Percentiles rank a stretch among this genome's conserved stretches.
Evolutionary conservation across 35 echinoderm and acorn worm species (phyloP).

Genomic region (Hemicentrotus pulcherrimus): DNA sequence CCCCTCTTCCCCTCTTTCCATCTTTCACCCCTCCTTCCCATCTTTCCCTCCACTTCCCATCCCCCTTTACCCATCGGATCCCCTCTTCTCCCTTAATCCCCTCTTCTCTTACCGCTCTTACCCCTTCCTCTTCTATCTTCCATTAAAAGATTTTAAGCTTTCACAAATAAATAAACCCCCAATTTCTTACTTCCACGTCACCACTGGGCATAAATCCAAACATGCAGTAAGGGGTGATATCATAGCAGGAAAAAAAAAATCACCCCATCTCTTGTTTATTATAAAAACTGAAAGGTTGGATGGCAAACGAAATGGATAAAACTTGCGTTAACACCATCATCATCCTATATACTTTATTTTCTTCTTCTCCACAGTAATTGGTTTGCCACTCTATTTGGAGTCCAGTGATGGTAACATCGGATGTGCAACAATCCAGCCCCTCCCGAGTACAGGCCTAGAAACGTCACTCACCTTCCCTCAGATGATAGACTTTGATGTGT

Average conservation of each 20-base stretch:
- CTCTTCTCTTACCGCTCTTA: no score
- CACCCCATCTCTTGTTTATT: not conserved
- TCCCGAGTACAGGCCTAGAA: not conserved
- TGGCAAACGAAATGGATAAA: no score
- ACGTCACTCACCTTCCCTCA: slow-evolving; percentile 29
- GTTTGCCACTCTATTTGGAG: not conserved
- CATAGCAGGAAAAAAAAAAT: no score
- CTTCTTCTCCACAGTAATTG: slow-evolving; percentile 20
- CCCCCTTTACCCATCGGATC: no score
- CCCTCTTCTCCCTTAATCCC: not conserved
- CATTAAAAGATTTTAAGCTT: no score
- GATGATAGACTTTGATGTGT: slow-evolving; percentile 46
- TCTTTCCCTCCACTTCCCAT: no score
- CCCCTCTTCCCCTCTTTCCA: not conserved
- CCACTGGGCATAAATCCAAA: no score
- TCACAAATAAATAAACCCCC: no score
- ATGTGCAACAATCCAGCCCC: not conserved
- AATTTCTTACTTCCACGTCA: no score
- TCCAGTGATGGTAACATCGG: not conserved
- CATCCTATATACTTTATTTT: not conserved
- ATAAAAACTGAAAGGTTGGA: no score
- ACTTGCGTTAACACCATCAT: not conserved
- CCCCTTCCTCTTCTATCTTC: not conserved
- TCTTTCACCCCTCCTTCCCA: no score
- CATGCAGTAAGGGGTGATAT: no score